Evolutionary conservation across 2,113 vertebrate species (phyloP), one percentile per base, ranked within the genome.

Genomic region (Fukomys damarensis): DNA sequence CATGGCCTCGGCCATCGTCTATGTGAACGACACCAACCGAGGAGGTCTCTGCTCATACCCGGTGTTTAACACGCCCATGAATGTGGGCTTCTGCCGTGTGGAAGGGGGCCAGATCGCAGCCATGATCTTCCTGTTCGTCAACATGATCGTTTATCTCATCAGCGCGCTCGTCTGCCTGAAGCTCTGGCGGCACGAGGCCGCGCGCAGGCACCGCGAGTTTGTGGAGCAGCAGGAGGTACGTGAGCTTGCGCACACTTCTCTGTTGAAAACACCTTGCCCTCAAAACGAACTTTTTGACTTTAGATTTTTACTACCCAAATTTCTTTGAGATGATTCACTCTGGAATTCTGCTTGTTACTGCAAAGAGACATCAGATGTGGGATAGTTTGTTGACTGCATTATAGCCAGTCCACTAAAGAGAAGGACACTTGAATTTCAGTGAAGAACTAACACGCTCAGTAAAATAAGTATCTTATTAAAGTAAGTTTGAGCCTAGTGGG

Each of bases 31-130:
- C 58, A 99, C 98, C 52, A 99, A 99, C 72, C 98, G 99, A 26
- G 99, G 99, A 0, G 99, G 99, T 3, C 99, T 99, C 28, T 99
- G 99, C 98, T 98, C 98, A 87, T 98, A 98, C 14, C 99, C 98
- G 0, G 84, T 99, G 10, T 99, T 99, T 93, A 99, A 99, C 66
- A 99, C 99, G 0, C 99, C 99, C 0, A 24, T 99, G 38, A 99
- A 99, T 1, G 99, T 99, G 0, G 95, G 98, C 0, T 99, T 99
- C 96, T 99, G 99, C 97, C 99, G 99, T 1, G 98, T 99, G 0
- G 99, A 99, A 96, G 99, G 99, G 0, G 99, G 99, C 0, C 99
- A 99, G 98, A 99, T 98, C 0, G 99, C 99, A 0, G 99, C 99
- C 1, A 99, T 99, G 46, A 98, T 99, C 96, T 99, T 99, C 98